These are phyloP conservation scores for Chamaea fasciata DNA, from an alignment of 2,113 vertebrate species.

Conservation along the genomic window DNA sequence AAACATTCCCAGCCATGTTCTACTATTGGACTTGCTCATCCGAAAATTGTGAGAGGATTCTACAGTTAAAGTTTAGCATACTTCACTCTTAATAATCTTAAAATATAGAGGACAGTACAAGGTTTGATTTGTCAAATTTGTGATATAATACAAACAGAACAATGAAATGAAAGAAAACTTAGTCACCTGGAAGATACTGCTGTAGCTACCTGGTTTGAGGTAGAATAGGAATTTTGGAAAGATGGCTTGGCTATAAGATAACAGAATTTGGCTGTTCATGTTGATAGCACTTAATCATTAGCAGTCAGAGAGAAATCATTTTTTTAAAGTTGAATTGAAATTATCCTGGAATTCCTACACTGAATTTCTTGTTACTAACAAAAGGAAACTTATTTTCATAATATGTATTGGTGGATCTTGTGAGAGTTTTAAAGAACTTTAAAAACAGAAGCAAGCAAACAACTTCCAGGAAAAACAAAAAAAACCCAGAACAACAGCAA, in stretches of 20 bases:
- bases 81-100: neutral
- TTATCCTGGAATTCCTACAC: neutral
- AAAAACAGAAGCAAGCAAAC: neutral
- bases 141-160: neutral
- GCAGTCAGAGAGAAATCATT: neutral
- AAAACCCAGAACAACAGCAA: neutral
- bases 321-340: neutral
- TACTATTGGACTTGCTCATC: neutral
- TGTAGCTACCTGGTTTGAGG: neutral
- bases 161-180: neutral
- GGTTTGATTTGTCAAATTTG: neutral
- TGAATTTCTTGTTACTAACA: neutral
- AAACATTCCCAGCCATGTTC: neutral
- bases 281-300: neutral
- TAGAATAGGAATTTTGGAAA: neutral
- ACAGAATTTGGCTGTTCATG: neutral
- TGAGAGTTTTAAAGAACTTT: neutral
- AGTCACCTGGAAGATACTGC: neutral
- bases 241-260: neutral
- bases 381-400: neutral
- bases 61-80: neutral
- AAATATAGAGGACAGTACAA: fast-evolving
- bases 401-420: neutral
- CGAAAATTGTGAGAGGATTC: neutral
- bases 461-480: neutral